Conservation (phyloP, 2,113 vertebrate species). For the Petromus typicus region DNA sequence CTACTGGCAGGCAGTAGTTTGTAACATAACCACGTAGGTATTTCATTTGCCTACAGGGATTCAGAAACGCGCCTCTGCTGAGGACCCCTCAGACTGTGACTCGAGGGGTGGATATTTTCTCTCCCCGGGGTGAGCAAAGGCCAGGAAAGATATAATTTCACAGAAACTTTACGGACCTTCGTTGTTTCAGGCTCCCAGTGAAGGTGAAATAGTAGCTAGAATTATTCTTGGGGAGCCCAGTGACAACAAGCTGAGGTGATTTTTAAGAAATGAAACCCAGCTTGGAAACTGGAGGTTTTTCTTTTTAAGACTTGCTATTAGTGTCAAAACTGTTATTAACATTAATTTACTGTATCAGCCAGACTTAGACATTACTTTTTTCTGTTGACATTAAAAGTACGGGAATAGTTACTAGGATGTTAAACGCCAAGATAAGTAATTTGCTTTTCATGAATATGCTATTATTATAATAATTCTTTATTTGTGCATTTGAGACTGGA, state of each 20-base stretch:
- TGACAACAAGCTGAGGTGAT: constrained; percentile 76
- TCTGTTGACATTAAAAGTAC: constrained; percentile 88
- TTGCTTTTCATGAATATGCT: constrained; percentile 88
- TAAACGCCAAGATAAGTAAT: constrained; percentile 85
- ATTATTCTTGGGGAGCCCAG: constrained; percentile 69
- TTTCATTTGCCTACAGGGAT: constrained; percentile 22
- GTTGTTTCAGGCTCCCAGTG: constrained; percentile 40
- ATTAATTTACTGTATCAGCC: constrained; percentile 86
- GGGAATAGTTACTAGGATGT: constrained; percentile 83
- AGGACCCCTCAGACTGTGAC: neutral
- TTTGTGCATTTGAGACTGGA: constrained; percentile 80
- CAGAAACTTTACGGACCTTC: constrained; percentile 45
- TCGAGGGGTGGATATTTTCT: constrained; percentile 1
- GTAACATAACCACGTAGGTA: neutral
- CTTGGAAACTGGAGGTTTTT: constrained; percentile 82
- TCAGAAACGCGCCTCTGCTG: constrained; percentile 40
- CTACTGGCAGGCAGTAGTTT: neutral
- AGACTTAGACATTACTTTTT: constrained; percentile 87
- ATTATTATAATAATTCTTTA: constrained; percentile 88
- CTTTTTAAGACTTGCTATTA: constrained; percentile 87
- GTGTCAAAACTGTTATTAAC: constrained; percentile 88
- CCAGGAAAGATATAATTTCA: constrained; percentile 44
- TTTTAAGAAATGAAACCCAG: constrained; percentile 79
- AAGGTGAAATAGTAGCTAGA: constrained; percentile 68
- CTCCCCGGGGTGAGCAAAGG: neutral